Evolutionary conservation across 2,113 vertebrate genomes (phyloP), one percentile per base, ranked within the genome.

Genomic region (Entomyzon cyanotis): DNA sequence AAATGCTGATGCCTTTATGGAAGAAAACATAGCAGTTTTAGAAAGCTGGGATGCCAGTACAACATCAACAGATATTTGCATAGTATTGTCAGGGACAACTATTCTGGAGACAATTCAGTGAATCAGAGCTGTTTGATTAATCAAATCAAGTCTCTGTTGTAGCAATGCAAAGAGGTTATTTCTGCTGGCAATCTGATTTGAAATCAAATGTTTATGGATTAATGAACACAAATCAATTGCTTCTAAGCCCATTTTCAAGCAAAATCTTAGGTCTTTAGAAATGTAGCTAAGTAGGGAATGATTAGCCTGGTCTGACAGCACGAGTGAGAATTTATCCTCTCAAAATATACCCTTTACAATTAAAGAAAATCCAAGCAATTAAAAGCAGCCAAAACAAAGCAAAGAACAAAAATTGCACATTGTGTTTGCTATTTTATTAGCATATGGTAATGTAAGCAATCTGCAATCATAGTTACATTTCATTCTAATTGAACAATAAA

Each of bases 111-210:
- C 91, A 97, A 95, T 97, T 83, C n/a, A 95, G 58, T 82, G 89
- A 97, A 97, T 97, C 95, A 95, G 90, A 96, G 88, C 78, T 91
- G 70, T 97, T 96, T 96, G 96, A 97, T 97, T 98, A 98, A 97
- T 97, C 95, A 97, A 96, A 97, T 98, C 96, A 97, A 63, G 85
- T 94, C 83, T 97, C 90, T 94, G 90, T 97, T 98, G 94, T 95
- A 94, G 94, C 93, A 97, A 74, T 96, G 96, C 84, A 94, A 96
- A 97, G 93, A 96, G 93, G 96, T 96, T 95, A 94, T 96, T 67
- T 96, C 90, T 93, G 84, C 87, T 96, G 88, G 88, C 91, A 98
- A 44, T 97, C 94, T 94, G 87, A 97, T 97, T 96, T 97, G 94
- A 95, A 97, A 96, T 96, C 91, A 93, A 89, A 95, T 96, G 93